These are phyloP conservation scores for Gastracanthus pulcherrimus DNA, from an alignment of 2,888 invertebrate genomes.

Conservation along the genomic window DNA sequence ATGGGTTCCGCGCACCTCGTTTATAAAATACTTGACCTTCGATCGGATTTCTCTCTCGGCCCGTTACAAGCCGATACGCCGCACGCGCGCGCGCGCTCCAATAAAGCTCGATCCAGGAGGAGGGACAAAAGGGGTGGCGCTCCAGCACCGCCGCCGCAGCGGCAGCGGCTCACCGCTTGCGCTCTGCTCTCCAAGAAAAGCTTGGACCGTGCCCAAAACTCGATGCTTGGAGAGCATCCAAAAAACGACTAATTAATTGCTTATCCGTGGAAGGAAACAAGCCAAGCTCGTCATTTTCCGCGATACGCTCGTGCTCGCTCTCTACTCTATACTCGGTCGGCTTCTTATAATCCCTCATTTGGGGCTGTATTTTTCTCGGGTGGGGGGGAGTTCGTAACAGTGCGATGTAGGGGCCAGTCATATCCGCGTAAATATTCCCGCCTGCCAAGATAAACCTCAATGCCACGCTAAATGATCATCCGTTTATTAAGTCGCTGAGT, in stretches of 20 bases:
- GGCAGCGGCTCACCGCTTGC: neutral
- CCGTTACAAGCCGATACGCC: neutral
- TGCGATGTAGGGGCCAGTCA: conserved; percentile 22
- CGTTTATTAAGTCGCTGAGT: neutral
- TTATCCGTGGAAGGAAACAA: conserved; percentile 57
- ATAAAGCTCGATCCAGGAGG: neutral
- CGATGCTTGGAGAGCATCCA: conserved; percentile 55
- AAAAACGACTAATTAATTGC: conserved; percentile 59
- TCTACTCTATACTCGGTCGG: neutral
- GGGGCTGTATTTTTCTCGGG: conserved; percentile 5
- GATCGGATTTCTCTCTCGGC: conserved; percentile 6
- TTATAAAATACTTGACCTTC: conserved; percentile 19
- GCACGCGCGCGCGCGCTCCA: neutral
- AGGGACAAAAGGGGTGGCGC: neutral
- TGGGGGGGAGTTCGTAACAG: neutral
- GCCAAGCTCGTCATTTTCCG: conserved; percentile 57
- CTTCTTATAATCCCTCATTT: conserved; percentile 46
- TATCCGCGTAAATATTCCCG: conserved; percentile 24
- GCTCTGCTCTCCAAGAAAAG: conserved; percentile 33
- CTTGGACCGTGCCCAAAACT: conserved; percentile 57
- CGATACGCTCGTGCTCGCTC: conserved; percentile 35
- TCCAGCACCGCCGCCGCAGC: too few species aligned
- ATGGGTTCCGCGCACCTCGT: neutral
- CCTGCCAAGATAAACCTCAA: conserved; percentile 35
- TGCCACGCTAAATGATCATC: conserved; percentile 19